Base-by-base conservation (phyloP, 1,140 invertebrate species). In the Whitmania pigra region DNA sequence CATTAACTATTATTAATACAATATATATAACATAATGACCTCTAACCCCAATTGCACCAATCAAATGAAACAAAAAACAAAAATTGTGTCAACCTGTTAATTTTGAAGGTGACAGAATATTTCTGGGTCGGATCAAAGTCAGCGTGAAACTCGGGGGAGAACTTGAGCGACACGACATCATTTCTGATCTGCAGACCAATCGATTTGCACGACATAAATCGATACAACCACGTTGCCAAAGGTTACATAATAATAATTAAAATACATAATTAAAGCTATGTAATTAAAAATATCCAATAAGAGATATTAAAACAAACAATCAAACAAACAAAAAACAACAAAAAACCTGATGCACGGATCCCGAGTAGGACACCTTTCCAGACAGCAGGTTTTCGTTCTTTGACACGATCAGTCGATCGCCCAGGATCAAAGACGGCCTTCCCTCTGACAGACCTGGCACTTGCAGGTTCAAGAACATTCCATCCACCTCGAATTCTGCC, bases 361-460 rank as follows among this genome's bases (percentile, higher is more conserved):
- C 92, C 84, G 92, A 87, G 80, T 88, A 91, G 60, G 74, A 54
- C 15, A 77, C 75, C 22, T 76, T 76, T 75, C 25, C 73, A 72
- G 77, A 74, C 27, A 75, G 40, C 5, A 54, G 75, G 25, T 80
- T 78, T 13, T 72, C 74, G 25, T 81, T 81, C 22, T 76, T 77
- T 7, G 78, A 78, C 6, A 83, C 86, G 40, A 88, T 83, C 25
- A 89, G 87, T 79, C 82, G 85, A 80, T 96, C 93, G 0, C 91
- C 91, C 66, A 87, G 77, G 54, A 93, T 84, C 11, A 96, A 79
- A 2, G 91, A 93, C 3, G 92, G 93, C 67, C 92, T 85, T 75
- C 86, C 88, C 80, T 95, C 93, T 68, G 87, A 84, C 17, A 95
- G 82, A 72, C 91, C 90, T 67, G 88, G 87, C 53, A 95, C 88